A percentile compares a stretch with the other conserved stretches of the same genome.
Evolutionary conservation across 2,888 invertebrate species (phyloP).

Genomic region (Apodemia mormo): DNA sequence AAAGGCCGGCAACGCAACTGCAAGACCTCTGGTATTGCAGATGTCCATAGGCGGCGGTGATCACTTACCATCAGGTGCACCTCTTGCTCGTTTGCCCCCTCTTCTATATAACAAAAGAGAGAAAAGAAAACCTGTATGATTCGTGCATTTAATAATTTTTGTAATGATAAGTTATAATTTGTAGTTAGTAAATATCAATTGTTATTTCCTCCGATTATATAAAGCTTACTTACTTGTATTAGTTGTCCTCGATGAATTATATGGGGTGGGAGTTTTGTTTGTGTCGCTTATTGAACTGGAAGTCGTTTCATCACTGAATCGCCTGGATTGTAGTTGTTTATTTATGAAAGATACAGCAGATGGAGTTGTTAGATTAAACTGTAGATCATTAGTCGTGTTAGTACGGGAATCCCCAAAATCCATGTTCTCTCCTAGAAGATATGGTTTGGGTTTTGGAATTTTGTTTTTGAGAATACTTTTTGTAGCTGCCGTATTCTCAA

Average conservation of each 20-base stretch:
- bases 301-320: constrained; percentile 47
- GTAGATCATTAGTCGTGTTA: constrained; percentile 38
- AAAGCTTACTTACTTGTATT: constrained; percentile 51
- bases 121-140: too few relatives aligned
- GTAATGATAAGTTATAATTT: too few relatives aligned
- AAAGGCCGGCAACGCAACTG: too few relatives aligned
- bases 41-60: too few relatives aligned
- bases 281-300: constrained; percentile 43
- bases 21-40: too few relatives aligned
- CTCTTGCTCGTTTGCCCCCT: too few relatives aligned
- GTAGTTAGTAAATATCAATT: too few relatives aligned
- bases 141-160: too few relatives aligned
- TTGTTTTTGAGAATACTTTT: constrained; percentile 89
- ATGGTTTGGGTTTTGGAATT: constrained; percentile 87
- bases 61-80: too few relatives aligned
- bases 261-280: constrained; percentile 44
- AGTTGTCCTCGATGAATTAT: constrained; percentile 51
- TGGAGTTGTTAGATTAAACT: constrained; percentile 43
- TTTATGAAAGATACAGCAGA: constrained; percentile 67
- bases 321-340: constrained; percentile 58
- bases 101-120: too few relatives aligned
- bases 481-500: constrained; percentile 81
- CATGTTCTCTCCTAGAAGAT: constrained; percentile 86
- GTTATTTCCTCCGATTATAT: too few relatives aligned
- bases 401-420: constrained; percentile 59